Evolutionary conservation across 1,140 invertebrate species (phyloP), one percentile per base, ranked within the genome.

Genomic region (Pemphigus obesinymphae): DNA sequence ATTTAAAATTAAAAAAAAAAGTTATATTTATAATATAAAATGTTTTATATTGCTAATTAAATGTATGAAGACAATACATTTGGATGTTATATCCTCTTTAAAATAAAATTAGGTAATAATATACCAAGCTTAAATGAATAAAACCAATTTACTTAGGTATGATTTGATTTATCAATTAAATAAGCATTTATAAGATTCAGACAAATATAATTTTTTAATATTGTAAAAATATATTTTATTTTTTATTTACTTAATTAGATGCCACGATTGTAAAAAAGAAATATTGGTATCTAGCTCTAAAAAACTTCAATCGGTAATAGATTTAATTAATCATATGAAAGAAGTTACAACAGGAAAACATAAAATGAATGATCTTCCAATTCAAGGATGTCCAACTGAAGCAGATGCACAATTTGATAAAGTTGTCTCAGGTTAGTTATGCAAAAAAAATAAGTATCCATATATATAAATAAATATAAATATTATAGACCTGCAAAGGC

Each of bases 261-360:
- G 85, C 78, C 83, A 83, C 63, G 76, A 73, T 26, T 85, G 85
- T 73, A 78, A 84, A 55, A 63, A 66, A 45, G 82, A 84, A 63
- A 55, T 85, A 34, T 75, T 73, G 8, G 68, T 55, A 11, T 48
- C 78, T 43, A 82, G 87, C 55, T 89, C 89, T 45, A 92, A 91
- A 85, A 92, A 91, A 85, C 86, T 93, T 11, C 87, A 89, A 29
- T 90, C 91, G 83, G 89, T 89, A 83, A 89, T 92, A 37, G 92
- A 83, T 90, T 89, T 83, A 86, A 91, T 29, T 91, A 91, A 83
- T 90, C 90, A 83, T 86, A 90, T 82, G 86, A 84, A 45, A 87
- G 85, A 63, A 61, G 8, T 29, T 7, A 37, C 26, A 80, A 29
- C 23, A 43, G 3, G 37, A 63, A 63, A 80, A 80, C 58, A 63